Evolutionary conservation across 2,888 invertebrate species (phyloP).

Genomic region (Chrysodeixis includens): DNA sequence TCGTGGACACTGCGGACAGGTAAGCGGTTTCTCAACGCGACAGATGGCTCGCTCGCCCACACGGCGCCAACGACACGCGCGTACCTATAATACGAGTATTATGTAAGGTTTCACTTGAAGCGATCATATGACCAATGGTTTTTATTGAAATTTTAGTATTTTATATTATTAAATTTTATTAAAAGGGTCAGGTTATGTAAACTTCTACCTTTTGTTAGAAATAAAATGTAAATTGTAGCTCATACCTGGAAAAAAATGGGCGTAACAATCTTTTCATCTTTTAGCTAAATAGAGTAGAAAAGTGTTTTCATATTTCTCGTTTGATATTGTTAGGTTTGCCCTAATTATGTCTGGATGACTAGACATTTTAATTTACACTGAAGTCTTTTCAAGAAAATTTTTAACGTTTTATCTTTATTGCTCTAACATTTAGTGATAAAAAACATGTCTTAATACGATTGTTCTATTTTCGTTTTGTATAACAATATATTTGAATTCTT

Average conservation of each 20-base stretch:
- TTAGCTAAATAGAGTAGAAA: background rate
- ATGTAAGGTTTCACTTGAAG: conserved; percentile 43
- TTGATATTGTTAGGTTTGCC: background rate
- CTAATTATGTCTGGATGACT: background rate
- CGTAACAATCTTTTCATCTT: too few relatives aligned
- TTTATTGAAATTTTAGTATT: background rate
- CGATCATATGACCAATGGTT: conserved; percentile 13
- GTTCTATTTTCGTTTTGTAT: conserved; percentile 8
- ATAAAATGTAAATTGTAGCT: too few relatives aligned
- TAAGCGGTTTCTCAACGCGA: conserved; percentile 68
- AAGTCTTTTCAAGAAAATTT: background rate
- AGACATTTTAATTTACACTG: background rate
- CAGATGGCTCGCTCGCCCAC: conserved; percentile 83
- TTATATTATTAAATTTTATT: too few relatives aligned
- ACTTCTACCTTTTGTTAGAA: background rate
- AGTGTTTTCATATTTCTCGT: background rate
- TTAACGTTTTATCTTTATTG: conserved; percentile 17
- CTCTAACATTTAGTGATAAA: conserved; percentile 12
- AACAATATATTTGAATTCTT: conserved; percentile 20
- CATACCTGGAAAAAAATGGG: too few relatives aligned
- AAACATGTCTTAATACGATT: conserved; percentile 7
- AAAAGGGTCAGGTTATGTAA: too few relatives aligned
- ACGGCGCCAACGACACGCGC: conserved; percentile 71
- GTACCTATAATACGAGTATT: conserved; percentile 55
- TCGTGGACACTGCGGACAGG: conserved; percentile 61